Percentiles rank a stretch among this genome's conserved stretches.
phyloP scores from a whole-genome alignment of 1,140 invertebrate species.

The Drosophila sp. region DNA sequence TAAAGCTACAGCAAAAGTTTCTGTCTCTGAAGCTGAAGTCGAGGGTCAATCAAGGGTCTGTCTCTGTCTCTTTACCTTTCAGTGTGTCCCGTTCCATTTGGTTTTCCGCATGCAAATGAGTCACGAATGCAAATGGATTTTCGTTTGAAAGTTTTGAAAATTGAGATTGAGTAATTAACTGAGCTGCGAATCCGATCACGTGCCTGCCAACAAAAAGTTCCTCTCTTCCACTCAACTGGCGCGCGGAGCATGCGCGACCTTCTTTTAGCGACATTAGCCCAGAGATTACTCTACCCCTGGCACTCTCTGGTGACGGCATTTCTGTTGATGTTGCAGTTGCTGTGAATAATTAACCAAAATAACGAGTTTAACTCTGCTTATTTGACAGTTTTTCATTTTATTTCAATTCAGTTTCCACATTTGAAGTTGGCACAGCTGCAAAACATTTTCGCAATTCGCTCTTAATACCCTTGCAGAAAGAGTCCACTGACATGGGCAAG shows the following conservation, averaged over 20 bases:
- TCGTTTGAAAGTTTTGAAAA: slow-evolving; percentile 45
- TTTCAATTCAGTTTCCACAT: slow-evolving; percentile 10
- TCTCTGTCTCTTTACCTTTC: background rate
- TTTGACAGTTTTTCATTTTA: slow-evolving; percentile 42
- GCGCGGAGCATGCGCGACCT: slow-evolving; percentile 22
- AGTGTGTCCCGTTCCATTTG: slow-evolving; percentile 36
- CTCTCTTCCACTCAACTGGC: slow-evolving; percentile 15
- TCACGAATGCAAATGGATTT: slow-evolving; percentile 51
- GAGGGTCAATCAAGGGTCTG: slow-evolving; percentile 46
- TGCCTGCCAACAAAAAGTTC: slow-evolving; percentile 27
- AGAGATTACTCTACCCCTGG: slow-evolving; percentile 13
- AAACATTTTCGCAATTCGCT: slow-evolving; percentile 38
- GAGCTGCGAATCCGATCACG: slow-evolving; percentile 51
- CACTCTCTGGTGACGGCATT: slow-evolving; percentile 15
- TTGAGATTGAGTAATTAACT: slow-evolving; percentile 65
- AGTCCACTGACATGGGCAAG: background rate
- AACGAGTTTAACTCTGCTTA: slow-evolving; percentile 55
- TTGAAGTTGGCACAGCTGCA: slow-evolving; percentile 57
- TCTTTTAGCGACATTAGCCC: background rate
- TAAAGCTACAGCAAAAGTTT: slow-evolving; percentile 5
- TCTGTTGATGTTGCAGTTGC: slow-evolving; percentile 45
- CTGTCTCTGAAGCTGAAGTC: slow-evolving; percentile 24
- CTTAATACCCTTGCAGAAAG: slow-evolving; percentile 13
- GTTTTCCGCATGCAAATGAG: slow-evolving; percentile 48
- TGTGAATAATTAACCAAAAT: slow-evolving; percentile 68